Percentiles rank a stretch among this genome's conserved stretches.
phyloP scores from a whole-genome alignment of 1,140 invertebrate species.

The Papilio machaon region DNA sequence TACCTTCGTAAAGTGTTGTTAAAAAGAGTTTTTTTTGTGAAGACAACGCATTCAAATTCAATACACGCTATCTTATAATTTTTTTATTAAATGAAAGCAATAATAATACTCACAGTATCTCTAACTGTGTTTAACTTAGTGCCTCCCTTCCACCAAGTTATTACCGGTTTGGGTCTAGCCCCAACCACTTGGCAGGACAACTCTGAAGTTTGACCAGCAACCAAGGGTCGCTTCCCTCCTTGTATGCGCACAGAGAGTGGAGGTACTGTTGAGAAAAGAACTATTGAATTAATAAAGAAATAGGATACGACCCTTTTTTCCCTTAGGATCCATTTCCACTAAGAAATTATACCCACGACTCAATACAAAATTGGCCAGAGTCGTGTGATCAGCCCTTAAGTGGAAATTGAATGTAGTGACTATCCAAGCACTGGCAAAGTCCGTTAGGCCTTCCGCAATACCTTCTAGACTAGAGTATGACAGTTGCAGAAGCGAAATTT shows the following conservation, averaged over 20 bases:
- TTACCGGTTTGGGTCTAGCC: conserved; percentile 35
- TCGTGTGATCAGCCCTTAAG: too few species aligned
- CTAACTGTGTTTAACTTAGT: conserved; percentile 30
- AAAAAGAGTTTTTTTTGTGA: too few species aligned
- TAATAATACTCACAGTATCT: conserved; percentile 21
- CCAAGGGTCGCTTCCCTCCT: conserved; percentile 19
- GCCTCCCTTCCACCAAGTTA: conserved; percentile 35
- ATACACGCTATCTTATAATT: background rate
- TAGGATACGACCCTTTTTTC: background rate
- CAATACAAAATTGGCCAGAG: too few species aligned
- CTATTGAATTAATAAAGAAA: background rate
- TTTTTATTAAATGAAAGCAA: background rate
- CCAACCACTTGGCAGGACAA: conserved; percentile 35
- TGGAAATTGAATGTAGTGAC: too few species aligned
- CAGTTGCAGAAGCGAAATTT: too few species aligned
- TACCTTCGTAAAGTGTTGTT: too few species aligned
- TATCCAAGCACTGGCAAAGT: too few species aligned
- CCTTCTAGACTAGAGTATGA: too few species aligned
- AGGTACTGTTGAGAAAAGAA: conserved; percentile 7
- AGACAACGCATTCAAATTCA: too few species aligned
- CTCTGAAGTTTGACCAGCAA: conserved; percentile 27
- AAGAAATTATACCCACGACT: background rate
- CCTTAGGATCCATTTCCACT: background rate
- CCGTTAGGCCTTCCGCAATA: too few species aligned
- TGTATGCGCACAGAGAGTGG: conserved; percentile 28